Base-by-base conservation (phyloP, 2,888 invertebrate species). In the Tinea trinotella region DNA sequence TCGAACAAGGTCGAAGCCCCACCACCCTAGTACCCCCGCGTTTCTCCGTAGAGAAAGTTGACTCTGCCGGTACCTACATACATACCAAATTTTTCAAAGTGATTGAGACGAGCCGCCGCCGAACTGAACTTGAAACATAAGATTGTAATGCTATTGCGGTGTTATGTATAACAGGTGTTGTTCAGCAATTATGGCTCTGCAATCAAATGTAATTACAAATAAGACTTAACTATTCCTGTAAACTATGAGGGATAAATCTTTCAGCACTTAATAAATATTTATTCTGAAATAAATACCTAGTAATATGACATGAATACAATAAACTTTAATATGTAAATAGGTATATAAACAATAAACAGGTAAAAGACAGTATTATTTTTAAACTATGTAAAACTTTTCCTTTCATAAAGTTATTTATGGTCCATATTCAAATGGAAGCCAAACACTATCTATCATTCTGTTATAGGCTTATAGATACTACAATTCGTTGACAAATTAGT, bases 1-100 rank as follows among this genome's bases (percentile, higher is more conserved):
- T 80, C 83, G 78, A 84, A 83, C 82, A 84, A 82, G 84, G 84
- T 81, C 71, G 75, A 66, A 73, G 74, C 75, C 70, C 75, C 70
- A 74, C 70, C 50, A 13, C 24, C 24, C 50, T 24, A 12, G 7
- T 19, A 22, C 50, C 50, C 50, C 24, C 20, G 24, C 50, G 54
- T 54, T 54, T 54, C 54, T 44, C 54, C 54, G 54, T 18, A 30
- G 54, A 35, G 54, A 54, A 54, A 50, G 50, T 50, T 50, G 50
- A 22, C 50, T 2, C 48, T 9, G 48, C 48, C 48, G 83, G 79
- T 80, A 73, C 84, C 84, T 84, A 83, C 83, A 83, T 84, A 82
- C 84, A 83, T 84, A 84, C 83, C 80, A 81, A 84, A 83, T 83
- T 76, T n/a, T 82, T 50, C 71, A 46, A 46, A 46, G 2, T 46